Evolutionary conservation across 2,888 invertebrate genomes (phyloP).

Genomic region (Punctoribates punctum): DNA sequence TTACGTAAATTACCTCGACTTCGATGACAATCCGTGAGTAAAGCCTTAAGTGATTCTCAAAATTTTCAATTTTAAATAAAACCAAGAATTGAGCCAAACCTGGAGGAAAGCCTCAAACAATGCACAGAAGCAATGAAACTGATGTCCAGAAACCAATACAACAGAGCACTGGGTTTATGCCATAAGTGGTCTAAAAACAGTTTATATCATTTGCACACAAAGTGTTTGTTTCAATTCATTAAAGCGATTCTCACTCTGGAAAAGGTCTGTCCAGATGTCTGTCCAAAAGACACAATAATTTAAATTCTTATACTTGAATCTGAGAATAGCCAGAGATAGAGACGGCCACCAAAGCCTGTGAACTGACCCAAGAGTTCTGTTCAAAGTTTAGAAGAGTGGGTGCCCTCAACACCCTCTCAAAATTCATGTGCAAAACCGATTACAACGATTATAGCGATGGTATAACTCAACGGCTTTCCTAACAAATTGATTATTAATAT

Average conservation of each 20-base stretch:
- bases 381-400: background rate
- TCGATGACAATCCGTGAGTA: slow-evolving; percentile 2
- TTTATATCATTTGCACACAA: slow-evolving; percentile 18
- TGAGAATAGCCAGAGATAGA: background rate
- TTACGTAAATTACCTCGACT: background rate
- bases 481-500: background rate
- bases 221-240: background rate
- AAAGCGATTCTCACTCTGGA: slow-evolving; percentile 1
- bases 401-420: background rate
- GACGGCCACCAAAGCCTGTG: slow-evolving; percentile 1
- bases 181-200: slow-evolving; percentile 10
- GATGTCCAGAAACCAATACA: background rate
- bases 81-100: background rate
- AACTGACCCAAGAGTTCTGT: background rate
- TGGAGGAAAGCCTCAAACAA: slow-evolving; percentile 5
- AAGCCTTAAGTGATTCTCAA: background rate
- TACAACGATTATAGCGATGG: slow-evolving; percentile 70
- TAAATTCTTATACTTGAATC: too few species aligned
- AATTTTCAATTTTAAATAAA: background rate
- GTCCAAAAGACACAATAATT: background rate
- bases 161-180: background rate
- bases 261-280: background rate
- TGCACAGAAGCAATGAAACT: background rate
- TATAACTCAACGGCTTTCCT: slow-evolving; percentile 47
- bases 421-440: slow-evolving; percentile 63